Evolutionary conservation across 2,113 vertebrate species (phyloP).

Genomic region (Engystomops pustulosus): DNA sequence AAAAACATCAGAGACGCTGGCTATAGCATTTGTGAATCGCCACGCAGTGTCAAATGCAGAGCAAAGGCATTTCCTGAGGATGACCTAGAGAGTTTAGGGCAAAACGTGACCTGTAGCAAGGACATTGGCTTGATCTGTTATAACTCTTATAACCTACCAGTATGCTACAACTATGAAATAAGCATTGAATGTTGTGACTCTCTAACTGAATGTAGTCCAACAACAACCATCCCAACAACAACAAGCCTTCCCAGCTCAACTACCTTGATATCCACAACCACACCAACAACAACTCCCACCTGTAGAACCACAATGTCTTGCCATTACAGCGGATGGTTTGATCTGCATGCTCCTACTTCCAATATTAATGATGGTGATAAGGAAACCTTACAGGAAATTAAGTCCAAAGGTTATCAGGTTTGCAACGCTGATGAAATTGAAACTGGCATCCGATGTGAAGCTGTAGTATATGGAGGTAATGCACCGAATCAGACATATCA

Average conservation of each 20-base stretch:
- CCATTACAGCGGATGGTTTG: slow-evolving; percentile 29
- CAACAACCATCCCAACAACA: not conserved
- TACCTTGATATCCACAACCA: not conserved
- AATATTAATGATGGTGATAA: slow-evolving; percentile 13
- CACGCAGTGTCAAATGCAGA: slow-evolving; percentile 61
- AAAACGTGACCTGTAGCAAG: slow-evolving; percentile 65
- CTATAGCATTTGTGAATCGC: slow-evolving; percentile 62
- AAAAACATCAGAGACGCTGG: slow-evolving; percentile 63
- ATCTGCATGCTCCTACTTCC: slow-evolving; percentile 27
- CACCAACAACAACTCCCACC: not conserved
- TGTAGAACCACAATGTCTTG: slow-evolving; percentile 35
- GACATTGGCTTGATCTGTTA: slow-evolving; percentile 66
- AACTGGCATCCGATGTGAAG: slow-evolving; percentile 22
- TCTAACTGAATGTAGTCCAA: not conserved
- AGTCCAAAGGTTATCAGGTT: slow-evolving; percentile 5
- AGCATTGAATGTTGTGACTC: slow-evolving; percentile 53
- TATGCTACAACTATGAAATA: slow-evolving; percentile 72
- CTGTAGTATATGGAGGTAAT: not conserved
- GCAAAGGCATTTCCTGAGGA: not conserved
- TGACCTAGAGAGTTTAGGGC: slow-evolving; percentile 60
- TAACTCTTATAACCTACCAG: slow-evolving; percentile 65
- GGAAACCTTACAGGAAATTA: slow-evolving; percentile 16
- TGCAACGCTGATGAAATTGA: not conserved
- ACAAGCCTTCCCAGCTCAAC: not conserved
- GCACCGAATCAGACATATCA: not conserved